These are phyloP conservation scores for Philonicus albiceps DNA, from an alignment of 2,888 invertebrate genomes.

Conservation along the genomic window DNA sequence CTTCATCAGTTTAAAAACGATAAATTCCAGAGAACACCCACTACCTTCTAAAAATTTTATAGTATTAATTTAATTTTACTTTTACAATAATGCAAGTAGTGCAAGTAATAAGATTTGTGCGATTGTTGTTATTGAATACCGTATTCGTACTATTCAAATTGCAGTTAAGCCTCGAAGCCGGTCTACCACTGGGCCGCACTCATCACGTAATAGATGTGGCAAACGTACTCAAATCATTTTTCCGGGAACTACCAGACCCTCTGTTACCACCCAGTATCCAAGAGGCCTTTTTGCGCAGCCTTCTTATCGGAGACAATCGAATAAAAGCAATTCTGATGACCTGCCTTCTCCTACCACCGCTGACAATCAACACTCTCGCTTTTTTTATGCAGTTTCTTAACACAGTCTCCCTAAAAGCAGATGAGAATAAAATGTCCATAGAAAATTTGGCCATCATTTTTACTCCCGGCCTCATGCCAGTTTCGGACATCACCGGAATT, in stretches of 20 bases:
- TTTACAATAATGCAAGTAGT: too few species aligned
- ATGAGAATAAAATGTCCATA: slow-evolving; percentile 82
- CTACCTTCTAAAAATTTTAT: too few species aligned
- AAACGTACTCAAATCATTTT: slow-evolving; percentile 83
- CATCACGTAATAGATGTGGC: slow-evolving; percentile 86
- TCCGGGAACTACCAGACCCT: slow-evolving; percentile 85
- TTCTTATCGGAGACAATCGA: slow-evolving; percentile 68
- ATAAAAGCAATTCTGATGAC: slow-evolving; percentile 69
- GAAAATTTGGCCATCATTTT: slow-evolving; percentile 86
- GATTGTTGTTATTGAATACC: too few species aligned
- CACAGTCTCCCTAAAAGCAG: slow-evolving; percentile 70
- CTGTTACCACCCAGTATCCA: slow-evolving; percentile 76
- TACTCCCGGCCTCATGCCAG: slow-evolving; percentile 87
- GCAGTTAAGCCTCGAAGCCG: slow-evolving; percentile 75
- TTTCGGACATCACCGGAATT: slow-evolving; percentile 72
- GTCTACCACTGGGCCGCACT: slow-evolving; percentile 73
- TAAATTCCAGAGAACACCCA: too few species aligned
- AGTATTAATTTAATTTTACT: too few species aligned
- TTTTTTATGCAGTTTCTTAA: slow-evolving; percentile 76
- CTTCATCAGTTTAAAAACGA: too few species aligned
- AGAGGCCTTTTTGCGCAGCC: slow-evolving; percentile 77
- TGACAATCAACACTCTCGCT: slow-evolving; percentile 80
- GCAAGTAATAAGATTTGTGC: too few species aligned
- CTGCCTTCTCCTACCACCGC: slow-evolving; percentile 76
- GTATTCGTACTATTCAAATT: not conserved